A percentile compares a stretch with the other conserved stretches of the same genome.
These are phyloP conservation scores for Piprites chloris DNA, from an alignment of 2,113 vertebrate genomes.

Conservation along the genomic window DNA sequence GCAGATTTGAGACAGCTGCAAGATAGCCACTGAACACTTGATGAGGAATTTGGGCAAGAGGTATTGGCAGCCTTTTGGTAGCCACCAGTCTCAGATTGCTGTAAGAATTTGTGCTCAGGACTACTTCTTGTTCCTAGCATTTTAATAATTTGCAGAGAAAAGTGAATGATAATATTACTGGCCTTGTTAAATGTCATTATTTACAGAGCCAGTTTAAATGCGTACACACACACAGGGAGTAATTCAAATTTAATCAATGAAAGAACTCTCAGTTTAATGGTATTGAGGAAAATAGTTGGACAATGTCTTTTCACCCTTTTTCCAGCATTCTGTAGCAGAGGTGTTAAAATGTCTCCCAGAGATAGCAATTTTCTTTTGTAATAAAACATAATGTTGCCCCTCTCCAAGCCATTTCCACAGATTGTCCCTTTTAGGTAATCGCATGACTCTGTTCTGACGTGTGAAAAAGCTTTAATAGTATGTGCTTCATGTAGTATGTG, in stretches of 20 bases:
- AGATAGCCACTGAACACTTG: not conserved
- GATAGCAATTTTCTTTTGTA: not conserved
- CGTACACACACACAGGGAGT: fast-evolving
- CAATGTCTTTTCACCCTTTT: not conserved
- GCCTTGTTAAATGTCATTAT: not conserved
- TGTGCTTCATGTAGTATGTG: not conserved
- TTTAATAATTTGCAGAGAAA: not conserved
- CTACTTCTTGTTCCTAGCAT: not conserved
- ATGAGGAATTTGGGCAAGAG: not conserved
- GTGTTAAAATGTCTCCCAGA: not conserved
- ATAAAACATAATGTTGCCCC: not conserved
- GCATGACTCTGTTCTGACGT: not conserved
- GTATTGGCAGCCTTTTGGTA: not conserved
- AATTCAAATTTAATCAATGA: not conserved
- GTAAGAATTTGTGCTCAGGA: not conserved
- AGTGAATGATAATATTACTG: not conserved
- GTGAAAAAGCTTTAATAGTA: not conserved
- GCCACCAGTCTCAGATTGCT: not conserved
- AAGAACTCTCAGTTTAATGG: not conserved
- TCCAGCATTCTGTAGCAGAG: not conserved
- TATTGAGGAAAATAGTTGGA: not conserved
- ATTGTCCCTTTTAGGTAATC: not conserved
- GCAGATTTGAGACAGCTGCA: not conserved
- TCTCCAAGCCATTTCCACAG: not conserved
- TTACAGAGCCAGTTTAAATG: not conserved